phyloP scores from a whole-genome alignment of 53 echinoderm and acorn worm species.

The Patiria pectinifera region DNA sequence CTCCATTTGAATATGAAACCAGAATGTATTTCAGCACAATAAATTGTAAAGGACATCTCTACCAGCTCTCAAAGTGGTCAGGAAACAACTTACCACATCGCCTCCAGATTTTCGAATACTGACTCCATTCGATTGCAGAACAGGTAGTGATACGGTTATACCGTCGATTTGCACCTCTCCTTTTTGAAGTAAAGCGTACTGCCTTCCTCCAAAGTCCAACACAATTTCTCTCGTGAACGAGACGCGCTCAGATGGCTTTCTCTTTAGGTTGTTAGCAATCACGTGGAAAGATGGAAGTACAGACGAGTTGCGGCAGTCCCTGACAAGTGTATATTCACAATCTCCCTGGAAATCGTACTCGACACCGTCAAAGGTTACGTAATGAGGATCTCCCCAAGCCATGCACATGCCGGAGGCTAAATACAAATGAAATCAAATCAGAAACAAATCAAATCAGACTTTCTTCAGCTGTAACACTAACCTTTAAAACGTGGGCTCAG shows the following conservation, averaged over 20 bases:
- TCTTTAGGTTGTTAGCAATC: slow-evolving; percentile 62
- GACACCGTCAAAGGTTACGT: slow-evolving; percentile 71
- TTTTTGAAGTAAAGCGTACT: slow-evolving; percentile 48
- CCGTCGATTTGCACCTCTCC: slow-evolving; percentile 70
- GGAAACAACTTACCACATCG: slow-evolving; percentile 75
- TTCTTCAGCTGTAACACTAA: too few relatives aligned
- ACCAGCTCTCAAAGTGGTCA: too few relatives aligned
- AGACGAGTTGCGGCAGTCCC: slow-evolving; percentile 39
- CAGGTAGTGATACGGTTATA: slow-evolving; percentile 66
- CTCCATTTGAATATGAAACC: too few relatives aligned
- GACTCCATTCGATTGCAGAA: slow-evolving; percentile 58
- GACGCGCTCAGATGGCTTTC: slow-evolving; percentile 63
- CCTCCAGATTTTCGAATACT: slow-evolving; percentile 63
- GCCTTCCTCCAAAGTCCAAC: slow-evolving; percentile 31
- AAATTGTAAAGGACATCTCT: too few relatives aligned
- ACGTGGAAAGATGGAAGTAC: slow-evolving; percentile 58
- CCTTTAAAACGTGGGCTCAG: too few relatives aligned
- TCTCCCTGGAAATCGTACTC: slow-evolving; percentile 76
- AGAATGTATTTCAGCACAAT: too few relatives aligned
- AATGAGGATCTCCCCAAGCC: slow-evolving; percentile 86
- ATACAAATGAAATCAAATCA: background rate
- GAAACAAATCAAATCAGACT: too few relatives aligned
- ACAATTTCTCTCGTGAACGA: slow-evolving; percentile 66
- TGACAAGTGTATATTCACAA: slow-evolving; percentile 69
- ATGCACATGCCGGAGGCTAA: slow-evolving; percentile 70